A percentile compares a stretch with the other conserved stretches of the same genome.
Conservation (phyloP, 2,797 vertebrate genomes). For the Cryptoprocta ferox region DNA sequence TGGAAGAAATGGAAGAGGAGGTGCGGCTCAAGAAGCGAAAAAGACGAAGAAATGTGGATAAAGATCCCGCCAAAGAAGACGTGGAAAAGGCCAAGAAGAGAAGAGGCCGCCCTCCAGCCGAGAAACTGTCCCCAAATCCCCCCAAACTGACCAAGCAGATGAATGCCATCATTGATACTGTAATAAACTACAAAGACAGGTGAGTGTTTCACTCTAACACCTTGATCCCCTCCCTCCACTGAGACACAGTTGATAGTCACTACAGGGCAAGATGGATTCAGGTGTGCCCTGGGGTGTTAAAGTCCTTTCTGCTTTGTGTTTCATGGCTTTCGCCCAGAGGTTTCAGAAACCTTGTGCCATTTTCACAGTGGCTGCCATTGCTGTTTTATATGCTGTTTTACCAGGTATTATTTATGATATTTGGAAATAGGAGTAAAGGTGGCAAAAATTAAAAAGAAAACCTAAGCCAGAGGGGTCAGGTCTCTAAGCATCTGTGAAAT, state of each 20-base stretch:
- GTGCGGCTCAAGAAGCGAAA: constrained; percentile 97
- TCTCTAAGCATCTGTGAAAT: neutral
- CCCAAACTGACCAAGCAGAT: constrained; percentile 98
- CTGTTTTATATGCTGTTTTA: neutral
- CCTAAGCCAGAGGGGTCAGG: neutral
- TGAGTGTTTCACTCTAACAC: constrained; percentile 69
- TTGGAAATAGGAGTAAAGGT: neutral
- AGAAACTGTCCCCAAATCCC: constrained; percentile 97
- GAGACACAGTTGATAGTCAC: rapidly evolving
- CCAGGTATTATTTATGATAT: neutral
- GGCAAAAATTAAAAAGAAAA: neutral
- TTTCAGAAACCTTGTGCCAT: neutral
- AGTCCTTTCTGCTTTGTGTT: neutral
- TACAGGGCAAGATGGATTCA: too few species aligned
- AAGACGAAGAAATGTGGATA: constrained; percentile 95
- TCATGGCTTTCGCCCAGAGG: neutral
- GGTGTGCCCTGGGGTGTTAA: rapidly evolving
- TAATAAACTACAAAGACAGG: constrained; percentile 99
- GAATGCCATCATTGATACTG: constrained; percentile 97
- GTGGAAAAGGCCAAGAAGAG: constrained; percentile 96
- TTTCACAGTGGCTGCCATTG: neutral
- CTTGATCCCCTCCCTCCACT: rapidly evolving
- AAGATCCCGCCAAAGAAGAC: constrained; percentile 93
- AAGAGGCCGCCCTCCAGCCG: constrained; percentile 95
- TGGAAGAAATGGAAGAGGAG: constrained; percentile 99